Conservation (phyloP, 2,888 invertebrate genomes). For the Melinaea menophilus region DNA sequence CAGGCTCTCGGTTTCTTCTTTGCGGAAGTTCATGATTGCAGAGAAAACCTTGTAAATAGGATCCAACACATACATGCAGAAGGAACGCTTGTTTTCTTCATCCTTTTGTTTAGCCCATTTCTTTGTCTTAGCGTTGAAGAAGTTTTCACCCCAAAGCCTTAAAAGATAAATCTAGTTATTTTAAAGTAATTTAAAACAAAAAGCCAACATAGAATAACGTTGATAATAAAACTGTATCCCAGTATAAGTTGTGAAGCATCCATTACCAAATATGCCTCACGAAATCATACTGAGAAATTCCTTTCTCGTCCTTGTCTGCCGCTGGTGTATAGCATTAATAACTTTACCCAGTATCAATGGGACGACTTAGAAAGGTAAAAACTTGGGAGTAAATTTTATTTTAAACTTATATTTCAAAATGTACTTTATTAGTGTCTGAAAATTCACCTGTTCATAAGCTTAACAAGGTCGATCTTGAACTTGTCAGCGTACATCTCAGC, state of each 20-base stretch:
- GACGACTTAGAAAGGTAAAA: slow-evolving; percentile 40
- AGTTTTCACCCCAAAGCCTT: slow-evolving; percentile 98
- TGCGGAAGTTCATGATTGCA: slow-evolving; percentile 94
- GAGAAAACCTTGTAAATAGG: slow-evolving; percentile 97
- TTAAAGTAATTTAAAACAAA: background rate
- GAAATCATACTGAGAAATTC: slow-evolving; percentile 45
- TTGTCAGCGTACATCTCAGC: slow-evolving; percentile 99
- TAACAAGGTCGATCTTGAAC: slow-evolving; percentile 97
- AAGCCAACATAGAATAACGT: background rate
- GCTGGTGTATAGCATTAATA: slow-evolving; percentile 58
- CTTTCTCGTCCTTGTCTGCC: slow-evolving; percentile 71
- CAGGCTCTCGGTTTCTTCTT: slow-evolving; percentile 93
- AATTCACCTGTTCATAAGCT: slow-evolving; percentile 91
- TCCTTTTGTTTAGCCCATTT: slow-evolving; percentile 98
- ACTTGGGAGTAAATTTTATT: background rate
- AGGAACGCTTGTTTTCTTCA: slow-evolving; percentile 95
- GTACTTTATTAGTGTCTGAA: background rate
- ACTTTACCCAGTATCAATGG: slow-evolving; percentile 70
- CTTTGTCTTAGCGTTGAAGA: slow-evolving; percentile 98
- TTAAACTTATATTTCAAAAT: background rate
- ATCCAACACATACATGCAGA: slow-evolving; percentile 99
- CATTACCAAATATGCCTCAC: slow-evolving; percentile 41
- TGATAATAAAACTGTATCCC: slow-evolving; percentile 45
- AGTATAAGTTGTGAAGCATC: slow-evolving; percentile 47
- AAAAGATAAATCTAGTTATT: slow-evolving; percentile 10